Base-by-base conservation (phyloP, 2,888 invertebrate species). In the Eilema griseolum region DNA sequence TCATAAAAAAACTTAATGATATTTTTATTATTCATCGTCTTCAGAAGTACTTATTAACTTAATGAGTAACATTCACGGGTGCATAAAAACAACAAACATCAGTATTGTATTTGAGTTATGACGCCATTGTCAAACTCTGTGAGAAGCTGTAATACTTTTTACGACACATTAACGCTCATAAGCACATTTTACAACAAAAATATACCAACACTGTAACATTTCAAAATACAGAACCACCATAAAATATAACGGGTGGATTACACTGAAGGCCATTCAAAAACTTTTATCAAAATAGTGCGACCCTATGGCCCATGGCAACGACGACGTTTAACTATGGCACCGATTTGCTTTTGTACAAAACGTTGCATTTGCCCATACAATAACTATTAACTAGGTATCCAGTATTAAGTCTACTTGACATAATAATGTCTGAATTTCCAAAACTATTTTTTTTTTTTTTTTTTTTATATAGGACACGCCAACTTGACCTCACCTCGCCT, bases 251-350 rank as follows among this genome's bases (percentile, higher is more conserved):
- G 61, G 82, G 71, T 78, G 75, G 77, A 75, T 75, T 14, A 41
- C 4, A 14, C 16, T 79, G 81, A 82, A 86, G 86, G 84, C 84
- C 85, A 84, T 86, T 89, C 83, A 85, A 87, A 85, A 90, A 91
- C 83, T 90, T 92, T 91, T 91, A 92, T 92, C 91, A 89, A 86
- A 91, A 92, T 91, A 91, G 91, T 91, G 91, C 75, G 80, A 80
- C 81, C 4, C 46, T 20, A 20, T 46, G n/a, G n/a, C 84, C 76
- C 79, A 71, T 71, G 81, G 74, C 77, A 72, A 76, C 70, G 73
- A 76, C 73, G 71, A 52, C 10, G 52, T 8, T 52, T 52, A 10
- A 52, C n/a, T n/a, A n/a, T 52, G 52, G 16, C n/a, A n/a, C 52
- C 10, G n/a, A 7, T 52, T 52, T 80, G 81, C 81, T 83, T 83